phyloP scores from a whole-genome alignment of 2,888 invertebrate genomes.

The Caenorhabditis doughertyi region DNA sequence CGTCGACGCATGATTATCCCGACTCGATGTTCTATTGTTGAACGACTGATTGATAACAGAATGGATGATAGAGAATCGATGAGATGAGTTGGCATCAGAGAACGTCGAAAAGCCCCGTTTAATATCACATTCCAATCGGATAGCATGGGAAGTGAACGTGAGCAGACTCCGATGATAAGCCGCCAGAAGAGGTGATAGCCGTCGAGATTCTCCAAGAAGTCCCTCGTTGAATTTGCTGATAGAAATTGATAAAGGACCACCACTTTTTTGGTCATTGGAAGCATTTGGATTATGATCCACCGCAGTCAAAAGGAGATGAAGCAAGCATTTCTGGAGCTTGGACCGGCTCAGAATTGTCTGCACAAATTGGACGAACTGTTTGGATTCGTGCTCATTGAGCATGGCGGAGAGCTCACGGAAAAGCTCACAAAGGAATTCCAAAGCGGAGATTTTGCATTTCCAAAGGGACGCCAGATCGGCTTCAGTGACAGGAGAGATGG shows the following conservation, averaged over 20 bases:
- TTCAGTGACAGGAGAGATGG: slow-evolving; percentile 83
- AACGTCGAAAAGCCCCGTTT: slow-evolving; percentile 73
- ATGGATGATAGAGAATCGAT: slow-evolving; percentile 78
- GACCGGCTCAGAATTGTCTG: slow-evolving; percentile 75
- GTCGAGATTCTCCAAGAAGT: slow-evolving; percentile 48
- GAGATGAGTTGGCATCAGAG: slow-evolving; percentile 61
- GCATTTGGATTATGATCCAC: slow-evolving; percentile 72
- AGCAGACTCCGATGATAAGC: slow-evolving; percentile 80
- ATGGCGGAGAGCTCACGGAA: slow-evolving; percentile 76
- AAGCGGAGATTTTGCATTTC: slow-evolving; percentile 82
- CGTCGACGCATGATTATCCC: slow-evolving; percentile 77
- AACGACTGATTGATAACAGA: slow-evolving; percentile 67
- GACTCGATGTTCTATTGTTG: slow-evolving; percentile 73
- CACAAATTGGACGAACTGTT: slow-evolving; percentile 86
- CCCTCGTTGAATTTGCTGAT: slow-evolving; percentile 82
- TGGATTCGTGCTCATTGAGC: slow-evolving; percentile 76
- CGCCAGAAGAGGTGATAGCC: slow-evolving; percentile 75
- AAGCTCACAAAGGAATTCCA: slow-evolving; percentile 80
- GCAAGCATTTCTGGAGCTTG: slow-evolving; percentile 90
- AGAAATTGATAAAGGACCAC: slow-evolving; percentile 74
- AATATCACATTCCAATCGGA: slow-evolving; percentile 80
- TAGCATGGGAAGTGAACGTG: slow-evolving; percentile 78
- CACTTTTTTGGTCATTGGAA: background rate
- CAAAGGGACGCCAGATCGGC: slow-evolving; percentile 77
- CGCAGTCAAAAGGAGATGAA: slow-evolving; percentile 90